Conservation (phyloP, 2,113 vertebrate genomes). For the Oncorhynchus gorbuscha region DNA sequence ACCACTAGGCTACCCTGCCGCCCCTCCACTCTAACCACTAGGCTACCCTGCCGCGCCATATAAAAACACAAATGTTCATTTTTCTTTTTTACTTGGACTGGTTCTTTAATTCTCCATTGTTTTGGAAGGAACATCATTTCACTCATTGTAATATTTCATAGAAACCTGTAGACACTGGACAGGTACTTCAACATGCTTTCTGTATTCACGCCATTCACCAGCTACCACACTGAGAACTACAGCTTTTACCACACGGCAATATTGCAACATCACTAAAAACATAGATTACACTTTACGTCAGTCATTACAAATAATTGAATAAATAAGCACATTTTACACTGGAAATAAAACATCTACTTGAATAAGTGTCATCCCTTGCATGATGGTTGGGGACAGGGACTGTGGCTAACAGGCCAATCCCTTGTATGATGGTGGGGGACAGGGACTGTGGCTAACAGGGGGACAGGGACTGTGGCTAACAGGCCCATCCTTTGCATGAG, state of each 20-base stretch:
- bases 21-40: too few species aligned
- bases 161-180: neutral
- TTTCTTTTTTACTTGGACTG: too few species aligned
- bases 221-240: slow-evolving; percentile 2
- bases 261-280: too few species aligned
- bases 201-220: slow-evolving; percentile 45
- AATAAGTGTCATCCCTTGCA: neutral
- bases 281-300: too few species aligned
- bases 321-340: neutral
- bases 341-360: neutral
- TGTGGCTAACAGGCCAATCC: too few species aligned
- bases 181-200: neutral
- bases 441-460: too few species aligned
- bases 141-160: too few species aligned
- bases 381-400: neutral
- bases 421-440: neutral
- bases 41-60: too few species aligned
- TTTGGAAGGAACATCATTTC: too few species aligned
- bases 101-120: too few species aligned
- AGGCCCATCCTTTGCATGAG: neutral
- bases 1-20: too few species aligned
- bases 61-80: too few species aligned
- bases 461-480: neutral
- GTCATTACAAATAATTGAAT: neutral
- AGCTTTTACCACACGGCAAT: neutral